Percentiles rank a stretch among this genome's conserved stretches.
phyloP scores from a whole-genome alignment of 2,113 vertebrate species.

The Acrocephalus kingi region DNA sequence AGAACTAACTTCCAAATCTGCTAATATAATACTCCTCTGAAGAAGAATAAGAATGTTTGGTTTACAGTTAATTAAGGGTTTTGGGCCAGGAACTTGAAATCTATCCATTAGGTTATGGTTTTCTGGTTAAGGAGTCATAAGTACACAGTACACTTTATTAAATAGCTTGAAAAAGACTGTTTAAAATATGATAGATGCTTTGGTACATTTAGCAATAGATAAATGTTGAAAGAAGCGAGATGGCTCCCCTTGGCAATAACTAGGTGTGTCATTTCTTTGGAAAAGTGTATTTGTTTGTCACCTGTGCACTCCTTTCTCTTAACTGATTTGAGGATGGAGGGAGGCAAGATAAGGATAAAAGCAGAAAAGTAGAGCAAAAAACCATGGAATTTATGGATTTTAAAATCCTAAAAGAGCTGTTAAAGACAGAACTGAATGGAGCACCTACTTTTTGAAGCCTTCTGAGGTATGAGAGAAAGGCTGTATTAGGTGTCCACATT shows the following conservation, averaged over 20 bases:
- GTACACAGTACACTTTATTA: conserved; percentile 33
- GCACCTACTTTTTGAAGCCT: background rate
- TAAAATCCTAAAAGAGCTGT: background rate
- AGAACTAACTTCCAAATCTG: conserved; percentile 52
- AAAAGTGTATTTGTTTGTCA: background rate
- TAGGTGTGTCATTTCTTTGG: background rate
- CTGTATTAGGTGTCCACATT: background rate
- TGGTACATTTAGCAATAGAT: conserved; percentile 1
- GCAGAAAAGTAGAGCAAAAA: background rate
- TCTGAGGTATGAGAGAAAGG: background rate
- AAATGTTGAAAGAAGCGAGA: background rate
- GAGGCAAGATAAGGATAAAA: background rate
- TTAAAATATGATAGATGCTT: conserved; percentile 28
- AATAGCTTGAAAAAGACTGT: conserved; percentile 26
- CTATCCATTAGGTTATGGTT: conserved; percentile 56
- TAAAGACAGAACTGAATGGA: background rate
- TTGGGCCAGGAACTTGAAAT: conserved; percentile 60
- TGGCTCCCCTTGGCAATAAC: background rate
- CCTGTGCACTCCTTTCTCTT: background rate
- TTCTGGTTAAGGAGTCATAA: conserved; percentile 62
- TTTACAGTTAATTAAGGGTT: conserved; percentile 56
- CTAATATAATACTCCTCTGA: conserved; percentile 60
- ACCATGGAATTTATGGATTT: background rate
- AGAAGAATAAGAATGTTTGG: conserved; percentile 57
- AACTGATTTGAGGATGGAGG: background rate